Evolutionary conservation across 2,113 vertebrate species (phyloP).

Genomic region (Machaerirhynchus nigripectus): DNA sequence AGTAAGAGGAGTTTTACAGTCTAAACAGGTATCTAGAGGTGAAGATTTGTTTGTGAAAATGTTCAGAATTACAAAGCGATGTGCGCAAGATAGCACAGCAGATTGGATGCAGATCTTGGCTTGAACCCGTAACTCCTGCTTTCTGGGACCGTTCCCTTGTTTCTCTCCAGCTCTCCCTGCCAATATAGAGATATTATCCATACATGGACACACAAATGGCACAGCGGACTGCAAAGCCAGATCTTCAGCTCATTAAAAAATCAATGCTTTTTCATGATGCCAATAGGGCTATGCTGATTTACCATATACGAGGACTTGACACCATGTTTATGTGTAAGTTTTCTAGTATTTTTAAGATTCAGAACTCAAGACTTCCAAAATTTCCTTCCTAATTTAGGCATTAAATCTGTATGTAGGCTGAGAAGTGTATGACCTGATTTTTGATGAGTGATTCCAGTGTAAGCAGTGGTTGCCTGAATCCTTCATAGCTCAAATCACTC

Average conservation of each 20-base stretch:
- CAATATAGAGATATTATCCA: neutral
- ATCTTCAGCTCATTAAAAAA: neutral
- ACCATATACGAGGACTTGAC: neutral
- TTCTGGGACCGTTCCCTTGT: neutral
- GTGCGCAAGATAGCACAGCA: neutral
- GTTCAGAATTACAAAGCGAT: neutral
- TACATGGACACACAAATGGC: neutral
- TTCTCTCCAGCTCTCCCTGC: neutral
- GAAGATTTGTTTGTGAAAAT: neutral
- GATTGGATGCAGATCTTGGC: neutral
- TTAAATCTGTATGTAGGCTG: neutral
- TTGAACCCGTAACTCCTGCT: neutral
- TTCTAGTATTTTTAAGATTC: neutral
- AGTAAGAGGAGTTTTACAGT: neutral
- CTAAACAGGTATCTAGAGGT: neutral
- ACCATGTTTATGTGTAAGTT: neutral
- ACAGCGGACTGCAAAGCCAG: neutral
- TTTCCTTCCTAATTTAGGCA: neutral
- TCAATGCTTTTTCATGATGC: neutral
- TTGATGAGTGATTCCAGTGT: neutral
- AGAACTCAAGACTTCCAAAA: neutral
- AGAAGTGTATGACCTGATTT: neutral
- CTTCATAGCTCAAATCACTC: neutral
- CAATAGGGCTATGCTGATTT: neutral
- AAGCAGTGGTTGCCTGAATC: neutral